Base-by-base conservation (phyloP, 2,888 invertebrate genomes). In the Meteorus cinctellus region DNA sequence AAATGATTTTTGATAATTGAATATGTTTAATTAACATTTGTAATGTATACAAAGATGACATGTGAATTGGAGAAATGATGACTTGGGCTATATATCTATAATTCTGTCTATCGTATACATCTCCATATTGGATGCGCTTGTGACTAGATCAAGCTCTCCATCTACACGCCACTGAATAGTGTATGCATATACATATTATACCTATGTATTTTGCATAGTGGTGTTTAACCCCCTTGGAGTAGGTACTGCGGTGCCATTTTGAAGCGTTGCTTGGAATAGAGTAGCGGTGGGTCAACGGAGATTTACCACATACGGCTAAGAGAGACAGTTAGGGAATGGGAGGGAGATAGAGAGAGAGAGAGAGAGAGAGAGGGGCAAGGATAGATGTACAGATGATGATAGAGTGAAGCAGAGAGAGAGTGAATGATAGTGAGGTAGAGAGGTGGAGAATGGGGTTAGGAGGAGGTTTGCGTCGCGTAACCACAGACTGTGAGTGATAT, bases 401-500 rank as follows among this genome's bases (percentile, higher is more conserved):
- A 19, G 41, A 41, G 41, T 41, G 41, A 10, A 41, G 12, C 8
- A n/a, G n/a, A 41, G 41, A 41, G 51, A 55, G 19, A 74, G 51
- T 29, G 60, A 65, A 70, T 70, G 72, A 68, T 72, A 19, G 51
- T 8, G 19, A 4, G 51, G n/a, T 4, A 55, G 51, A 55, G 51
- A 55, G 51, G n/a, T 8, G 4, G 19, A 48, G 51, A 55, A 63
- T 72, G 67, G 72, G 71, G 62, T 72, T 69, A n/a, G n/a, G 67
- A 75, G 74, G 78, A 77, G 80, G 81, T 80, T n/a, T 48, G 48
- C n/a, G n/a, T 48, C 8, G 51, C 79, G 83, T 78, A 83, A 86
- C 87, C 87, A 78, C 87, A 84, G 74, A 80, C 81, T 82, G 84
- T 87, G 87, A 87, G 86, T 87, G 86, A 87, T 86, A 87, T 85